Evolutionary conservation across 2,888 invertebrate genomes (phyloP).

Genomic region (Ennomos erosarius): DNA sequence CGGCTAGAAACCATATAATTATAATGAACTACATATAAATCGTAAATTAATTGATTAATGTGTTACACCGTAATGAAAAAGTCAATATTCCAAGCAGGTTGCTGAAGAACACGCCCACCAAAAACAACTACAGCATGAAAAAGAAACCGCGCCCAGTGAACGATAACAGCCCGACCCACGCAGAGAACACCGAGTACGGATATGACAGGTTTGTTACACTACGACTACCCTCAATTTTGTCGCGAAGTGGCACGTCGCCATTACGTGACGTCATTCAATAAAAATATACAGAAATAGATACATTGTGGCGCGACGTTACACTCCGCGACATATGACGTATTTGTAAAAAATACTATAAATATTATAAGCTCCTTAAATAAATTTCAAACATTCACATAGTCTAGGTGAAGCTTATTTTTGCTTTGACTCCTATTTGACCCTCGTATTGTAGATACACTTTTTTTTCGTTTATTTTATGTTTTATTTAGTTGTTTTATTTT

Average conservation of each 20-base stretch:
- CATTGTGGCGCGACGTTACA: too few relatives aligned
- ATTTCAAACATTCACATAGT: too few relatives aligned
- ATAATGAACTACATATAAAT: too few relatives aligned
- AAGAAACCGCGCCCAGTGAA: slow-evolving; percentile 67
- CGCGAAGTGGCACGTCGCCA: too few relatives aligned
- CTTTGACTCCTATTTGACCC: slow-evolving; percentile 4
- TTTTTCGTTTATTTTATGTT: slow-evolving; percentile 19
- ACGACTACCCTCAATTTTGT: neutral
- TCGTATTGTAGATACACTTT: neutral
- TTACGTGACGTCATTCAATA: too few relatives aligned
- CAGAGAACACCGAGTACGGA: slow-evolving; percentile 72
- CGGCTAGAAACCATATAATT: too few relatives aligned
- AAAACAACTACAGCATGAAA: slow-evolving; percentile 66
- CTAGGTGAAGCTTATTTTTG: neutral
- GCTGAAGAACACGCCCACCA: slow-evolving; percentile 71
- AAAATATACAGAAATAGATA: too few relatives aligned
- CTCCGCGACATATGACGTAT: too few relatives aligned
- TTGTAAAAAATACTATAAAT: too few relatives aligned
- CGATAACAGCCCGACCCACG: slow-evolving; percentile 63
- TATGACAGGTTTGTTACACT: slow-evolving; percentile 63
- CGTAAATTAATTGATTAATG: too few relatives aligned
- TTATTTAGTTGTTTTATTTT: slow-evolving; percentile 40
- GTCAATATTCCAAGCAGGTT: slow-evolving; percentile 51
- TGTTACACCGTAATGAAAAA: slow-evolving; percentile 7
- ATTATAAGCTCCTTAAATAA: too few relatives aligned